Conservation (phyloP, 2,888 invertebrate species). For the Aricia artaxerxes region DNA sequence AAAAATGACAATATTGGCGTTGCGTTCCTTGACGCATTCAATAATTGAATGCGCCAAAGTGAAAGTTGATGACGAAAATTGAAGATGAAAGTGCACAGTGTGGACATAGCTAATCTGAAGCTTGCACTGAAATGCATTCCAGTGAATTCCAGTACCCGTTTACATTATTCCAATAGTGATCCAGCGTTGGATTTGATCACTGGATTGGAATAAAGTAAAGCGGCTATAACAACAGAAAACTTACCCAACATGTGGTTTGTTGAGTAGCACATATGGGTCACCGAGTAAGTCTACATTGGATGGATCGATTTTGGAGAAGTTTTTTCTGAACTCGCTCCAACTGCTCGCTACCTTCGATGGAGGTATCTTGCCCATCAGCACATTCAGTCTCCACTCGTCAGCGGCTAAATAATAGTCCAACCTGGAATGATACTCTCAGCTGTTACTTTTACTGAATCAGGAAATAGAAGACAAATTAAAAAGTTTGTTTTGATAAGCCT, state of each 20-base stretch:
- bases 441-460: not conserved
- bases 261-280: slow-evolving; percentile 73
- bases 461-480: not conserved
- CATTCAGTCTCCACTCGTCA: slow-evolving; percentile 78
- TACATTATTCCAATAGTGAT: too few species aligned
- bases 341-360: slow-evolving; percentile 60
- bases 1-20: too few species aligned
- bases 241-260: slow-evolving; percentile 80
- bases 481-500: too few species aligned
- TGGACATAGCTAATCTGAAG: too few species aligned
- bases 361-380: slow-evolving; percentile 62
- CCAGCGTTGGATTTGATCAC: too few species aligned
- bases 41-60: too few species aligned
- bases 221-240: slow-evolving; percentile 35
- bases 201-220: too few species aligned
- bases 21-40: too few species aligned
- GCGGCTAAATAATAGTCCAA: slow-evolving; percentile 79
- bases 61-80: too few species aligned
- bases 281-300: slow-evolving; percentile 74
- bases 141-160: too few species aligned
- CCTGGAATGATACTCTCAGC: slow-evolving; percentile 51
- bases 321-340: slow-evolving; percentile 75
- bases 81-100: too few species aligned
- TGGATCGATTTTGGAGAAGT: slow-evolving; percentile 69
- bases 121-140: too few species aligned